Percentiles rank a stretch among this genome's conserved stretches.
Conservation (phyloP, 2,113 vertebrate species). For the Tragelaphus imberbis region DNA sequence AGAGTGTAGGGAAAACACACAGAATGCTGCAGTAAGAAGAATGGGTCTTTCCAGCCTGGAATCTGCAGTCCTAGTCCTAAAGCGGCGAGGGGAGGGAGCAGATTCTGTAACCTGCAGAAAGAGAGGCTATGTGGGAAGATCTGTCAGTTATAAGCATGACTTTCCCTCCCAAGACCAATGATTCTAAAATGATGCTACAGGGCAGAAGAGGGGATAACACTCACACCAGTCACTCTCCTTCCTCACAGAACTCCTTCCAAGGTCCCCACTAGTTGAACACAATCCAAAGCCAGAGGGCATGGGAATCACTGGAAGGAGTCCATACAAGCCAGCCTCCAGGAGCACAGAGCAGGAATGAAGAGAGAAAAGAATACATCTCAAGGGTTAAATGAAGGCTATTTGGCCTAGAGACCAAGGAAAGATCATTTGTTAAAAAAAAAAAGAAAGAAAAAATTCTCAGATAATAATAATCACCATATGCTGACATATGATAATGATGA, state of each 20-base stretch:
- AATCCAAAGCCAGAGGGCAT: not conserved
- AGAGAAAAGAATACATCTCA: not conserved
- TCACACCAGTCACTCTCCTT: not conserved
- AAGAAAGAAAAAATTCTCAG: not conserved
- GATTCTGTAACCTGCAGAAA: not conserved
- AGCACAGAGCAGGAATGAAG: not conserved
- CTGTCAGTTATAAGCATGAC: not conserved
- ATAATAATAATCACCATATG: not conserved
- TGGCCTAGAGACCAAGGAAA: not conserved
- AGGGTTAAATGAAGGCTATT: not conserved
- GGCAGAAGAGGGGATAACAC: not conserved
- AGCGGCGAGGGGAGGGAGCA: not conserved
- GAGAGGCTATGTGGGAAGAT: not conserved
- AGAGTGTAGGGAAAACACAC: not conserved
- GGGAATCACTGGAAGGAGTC: not conserved
- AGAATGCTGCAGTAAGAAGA: not conserved
- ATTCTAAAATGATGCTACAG: not conserved
- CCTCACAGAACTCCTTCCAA: not conserved
- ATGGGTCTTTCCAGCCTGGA: not conserved
- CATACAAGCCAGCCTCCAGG: not conserved
- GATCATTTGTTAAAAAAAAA: not conserved
- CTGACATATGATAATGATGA: not conserved
- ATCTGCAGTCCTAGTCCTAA: not conserved
- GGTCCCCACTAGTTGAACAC: not conserved
- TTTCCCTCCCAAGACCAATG: not conserved